Conservation (phyloP, 2,113 vertebrate genomes). For the Bagarius yarrelli region DNA sequence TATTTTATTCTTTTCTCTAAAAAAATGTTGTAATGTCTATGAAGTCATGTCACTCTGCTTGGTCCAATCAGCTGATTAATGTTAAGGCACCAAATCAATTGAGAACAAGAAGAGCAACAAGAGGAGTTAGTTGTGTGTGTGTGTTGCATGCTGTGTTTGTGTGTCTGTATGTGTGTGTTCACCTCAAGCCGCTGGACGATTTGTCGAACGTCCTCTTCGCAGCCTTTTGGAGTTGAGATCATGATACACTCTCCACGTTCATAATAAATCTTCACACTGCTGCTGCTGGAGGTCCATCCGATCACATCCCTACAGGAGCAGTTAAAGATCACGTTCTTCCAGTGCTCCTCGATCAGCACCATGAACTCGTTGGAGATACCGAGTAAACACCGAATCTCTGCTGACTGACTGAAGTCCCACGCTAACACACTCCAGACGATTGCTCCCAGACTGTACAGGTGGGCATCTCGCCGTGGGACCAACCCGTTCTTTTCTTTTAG, state of each 20-base stretch:
- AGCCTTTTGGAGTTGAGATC: conserved; percentile 83
- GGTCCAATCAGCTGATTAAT: too few relatives aligned
- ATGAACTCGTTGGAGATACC: conserved; percentile 96
- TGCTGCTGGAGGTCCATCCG: conserved; percentile 92
- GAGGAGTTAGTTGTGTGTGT: too few relatives aligned
- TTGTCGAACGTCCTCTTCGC: conserved; percentile 86
- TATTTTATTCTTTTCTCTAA: too few relatives aligned
- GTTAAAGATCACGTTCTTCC: conserved; percentile 95
- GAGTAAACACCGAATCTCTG: conserved; percentile 87
- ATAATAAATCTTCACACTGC: conserved; percentile 93
- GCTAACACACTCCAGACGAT: conserved; percentile 89
- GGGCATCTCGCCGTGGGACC: conserved; percentile 87
- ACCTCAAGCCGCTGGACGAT: conserved; percentile 93
- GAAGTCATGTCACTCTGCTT: too few relatives aligned
- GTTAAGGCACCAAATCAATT: too few relatives aligned
- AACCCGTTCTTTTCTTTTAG: conserved; percentile 93
- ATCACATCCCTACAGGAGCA: conserved; percentile 97
- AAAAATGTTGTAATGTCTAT: too few relatives aligned
- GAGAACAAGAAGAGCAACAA: too few relatives aligned
- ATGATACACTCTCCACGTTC: conserved; percentile 94
- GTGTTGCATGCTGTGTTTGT: too few relatives aligned
- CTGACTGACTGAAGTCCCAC: conserved; percentile 87
- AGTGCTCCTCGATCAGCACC: conserved; percentile 89
- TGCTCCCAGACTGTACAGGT: conserved; percentile 86
- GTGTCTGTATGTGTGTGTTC: conserved; percentile 49